Evolutionary conservation across 2,113 vertebrate genomes (phyloP).

Genomic region (Melanostigma gelatinosum): DNA sequence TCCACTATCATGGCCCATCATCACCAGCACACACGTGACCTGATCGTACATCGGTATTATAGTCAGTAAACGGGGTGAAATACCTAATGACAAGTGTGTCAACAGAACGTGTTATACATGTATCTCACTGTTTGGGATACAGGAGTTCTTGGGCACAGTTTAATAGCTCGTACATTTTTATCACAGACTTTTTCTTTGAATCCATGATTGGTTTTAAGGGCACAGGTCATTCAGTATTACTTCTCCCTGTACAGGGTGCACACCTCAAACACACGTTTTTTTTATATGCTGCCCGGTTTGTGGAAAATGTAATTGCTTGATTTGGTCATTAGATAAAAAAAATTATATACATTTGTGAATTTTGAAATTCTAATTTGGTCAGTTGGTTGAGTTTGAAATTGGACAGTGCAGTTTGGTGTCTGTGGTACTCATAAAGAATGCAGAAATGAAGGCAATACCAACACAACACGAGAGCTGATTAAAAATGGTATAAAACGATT

Average conservation of each 20-base stretch:
- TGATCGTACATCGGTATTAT: slow-evolving; percentile 18
- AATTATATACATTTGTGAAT: background rate
- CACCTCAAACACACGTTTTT: background rate
- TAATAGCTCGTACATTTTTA: background rate
- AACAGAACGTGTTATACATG: slow-evolving; percentile 3
- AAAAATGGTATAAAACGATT: background rate
- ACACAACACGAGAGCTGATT: background rate
- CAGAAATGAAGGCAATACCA: background rate
- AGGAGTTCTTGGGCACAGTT: slow-evolving; percentile 4
- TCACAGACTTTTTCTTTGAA: background rate
- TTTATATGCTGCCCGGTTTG: background rate
- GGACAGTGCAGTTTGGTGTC: background rate
- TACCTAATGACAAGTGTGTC: slow-evolving; percentile 9
- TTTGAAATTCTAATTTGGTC: background rate
- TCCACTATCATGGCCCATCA: slow-evolving; percentile 38
- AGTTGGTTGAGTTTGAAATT: background rate
- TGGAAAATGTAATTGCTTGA: background rate
- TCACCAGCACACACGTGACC: slow-evolving; percentile 42
- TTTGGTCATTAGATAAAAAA: background rate
- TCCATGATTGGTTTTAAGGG: background rate
- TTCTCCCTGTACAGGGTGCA: background rate
- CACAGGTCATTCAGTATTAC: background rate
- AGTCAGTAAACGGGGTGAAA: background rate
- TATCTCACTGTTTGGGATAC: background rate
- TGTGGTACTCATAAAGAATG: background rate